Conservation (phyloP, 2,797 vertebrate genomes). For the Muraenolepis orangiensis region DNA sequence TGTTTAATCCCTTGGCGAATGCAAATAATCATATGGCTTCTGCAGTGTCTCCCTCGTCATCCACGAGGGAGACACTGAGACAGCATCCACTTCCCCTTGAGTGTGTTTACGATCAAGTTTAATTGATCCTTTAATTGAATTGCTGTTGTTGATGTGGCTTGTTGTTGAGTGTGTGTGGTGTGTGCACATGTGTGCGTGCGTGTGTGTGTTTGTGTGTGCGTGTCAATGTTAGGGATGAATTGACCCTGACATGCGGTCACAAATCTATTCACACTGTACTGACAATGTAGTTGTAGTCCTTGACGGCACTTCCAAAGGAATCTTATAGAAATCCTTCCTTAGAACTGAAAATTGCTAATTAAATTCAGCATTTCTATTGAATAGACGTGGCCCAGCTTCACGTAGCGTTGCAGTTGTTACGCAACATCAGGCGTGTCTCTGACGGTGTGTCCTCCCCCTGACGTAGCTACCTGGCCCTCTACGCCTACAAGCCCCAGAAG, state of each 20-base stretch:
- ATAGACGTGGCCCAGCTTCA: neutral
- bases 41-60: too few relatives aligned
- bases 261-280: neutral
- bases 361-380: neutral
- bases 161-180: too few relatives aligned
- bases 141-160: too few relatives aligned
- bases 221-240: neutral
- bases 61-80: too few relatives aligned
- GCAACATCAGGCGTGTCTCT: neutral
- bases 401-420: neutral
- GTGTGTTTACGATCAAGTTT: too few relatives aligned
- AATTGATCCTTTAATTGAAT: too few relatives aligned
- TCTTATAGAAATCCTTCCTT: neutral
- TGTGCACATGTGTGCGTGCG: too few relatives aligned
- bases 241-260: neutral
- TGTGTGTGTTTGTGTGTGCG: too few relatives aligned
- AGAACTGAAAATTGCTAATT: neutral
- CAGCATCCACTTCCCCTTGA: too few relatives aligned
- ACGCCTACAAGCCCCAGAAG: conserved; percentile 98
- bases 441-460: conserved; percentile 21
- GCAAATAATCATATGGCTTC: too few relatives aligned
- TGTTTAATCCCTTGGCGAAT: neutral
- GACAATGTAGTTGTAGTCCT: neutral
- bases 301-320: neutral
- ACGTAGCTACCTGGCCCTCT: conserved; percentile 91